Conservation (phyloP, 2,797 vertebrate genomes). For the Phataginus tricuspis region DNA sequence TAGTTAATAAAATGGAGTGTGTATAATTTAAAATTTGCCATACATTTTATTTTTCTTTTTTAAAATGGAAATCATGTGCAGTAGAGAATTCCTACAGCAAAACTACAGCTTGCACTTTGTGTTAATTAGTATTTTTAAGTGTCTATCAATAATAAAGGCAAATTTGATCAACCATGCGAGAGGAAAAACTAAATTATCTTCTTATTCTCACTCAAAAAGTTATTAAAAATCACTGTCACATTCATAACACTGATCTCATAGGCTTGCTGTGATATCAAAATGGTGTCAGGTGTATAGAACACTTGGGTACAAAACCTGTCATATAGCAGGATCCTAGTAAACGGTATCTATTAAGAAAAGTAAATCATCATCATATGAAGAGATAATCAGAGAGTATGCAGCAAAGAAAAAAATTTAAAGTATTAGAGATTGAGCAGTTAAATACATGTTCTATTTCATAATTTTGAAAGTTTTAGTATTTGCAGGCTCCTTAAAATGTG, state of each 20-base stretch:
- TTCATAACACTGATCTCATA: neutral
- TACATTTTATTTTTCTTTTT: slow-evolving; percentile 24
- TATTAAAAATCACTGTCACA: neutral
- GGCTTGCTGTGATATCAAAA: neutral
- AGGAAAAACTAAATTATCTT: slow-evolving; percentile 34
- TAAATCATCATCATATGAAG: neutral
- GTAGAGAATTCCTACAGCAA: neutral
- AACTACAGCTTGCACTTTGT: neutral
- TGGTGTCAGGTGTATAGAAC: neutral
- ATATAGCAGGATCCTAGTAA: neutral
- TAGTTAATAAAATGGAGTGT: neutral
- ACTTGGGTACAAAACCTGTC: neutral
- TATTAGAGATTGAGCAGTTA: neutral
- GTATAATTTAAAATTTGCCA: slow-evolving; percentile 18
- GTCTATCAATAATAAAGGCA: slow-evolving; percentile 23
- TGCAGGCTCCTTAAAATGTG: neutral
- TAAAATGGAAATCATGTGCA: neutral
- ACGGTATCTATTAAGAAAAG: neutral
- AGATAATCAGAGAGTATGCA: slow-evolving; percentile 16
- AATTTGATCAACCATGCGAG: neutral
- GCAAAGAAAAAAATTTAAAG: neutral
- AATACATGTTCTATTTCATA: slow-evolving; percentile 6
- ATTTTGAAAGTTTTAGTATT: slow-evolving; percentile 33
- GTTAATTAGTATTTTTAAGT: neutral
- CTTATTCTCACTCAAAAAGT: neutral